Evolutionary conservation across 1,140 invertebrate species (phyloP), one percentile per base, ranked within the genome.

Genomic region (Papilio aristodemus): DNA sequence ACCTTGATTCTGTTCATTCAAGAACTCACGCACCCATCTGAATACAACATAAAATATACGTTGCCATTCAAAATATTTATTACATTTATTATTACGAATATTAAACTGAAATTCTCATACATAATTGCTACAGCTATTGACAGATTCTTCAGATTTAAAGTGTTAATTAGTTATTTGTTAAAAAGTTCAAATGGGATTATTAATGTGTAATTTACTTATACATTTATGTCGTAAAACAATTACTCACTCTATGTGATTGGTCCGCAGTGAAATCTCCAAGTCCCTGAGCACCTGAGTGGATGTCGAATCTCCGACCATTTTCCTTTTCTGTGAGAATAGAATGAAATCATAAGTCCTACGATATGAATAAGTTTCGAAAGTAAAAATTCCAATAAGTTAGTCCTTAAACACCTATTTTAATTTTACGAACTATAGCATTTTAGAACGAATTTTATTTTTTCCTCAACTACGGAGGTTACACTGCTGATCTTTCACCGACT

Each of bases 11-110:
- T 97, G 95, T 76, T 99, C 97, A 91, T 98, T 97, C 43, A 99
- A 93, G 92, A 99, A 99, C 91, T 99, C 97, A 80, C 97, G 94
- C 37, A 99, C 99, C 99, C 99, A 99, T 93, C 97, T 98, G 87
- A 32, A 72, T 32, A 38, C 10, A 13, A 38, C 7, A n/a, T 50
- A 36, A 19, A 17, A 4, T 7, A 25, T 5, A 11, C 14, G 39
- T 36, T 50, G 19, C 14, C 9, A 13, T 50, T 9, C 2, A 25
- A 50, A 50, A 25, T 50, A 58, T 27, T 25, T 6, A 3, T 32
- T 3, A 32, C 27, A 32, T 32, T 2, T 32, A 32, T n/a, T 32
- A 32, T 32, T 6, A 32, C 27, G 27, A 32, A 32, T 32, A 6
- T 6, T 6, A 6, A 32, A 32, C 6, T 32, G 6, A 6, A 32